Base-by-base conservation (phyloP, 2,113 vertebrate species). In the Pholis gunnellus region DNA sequence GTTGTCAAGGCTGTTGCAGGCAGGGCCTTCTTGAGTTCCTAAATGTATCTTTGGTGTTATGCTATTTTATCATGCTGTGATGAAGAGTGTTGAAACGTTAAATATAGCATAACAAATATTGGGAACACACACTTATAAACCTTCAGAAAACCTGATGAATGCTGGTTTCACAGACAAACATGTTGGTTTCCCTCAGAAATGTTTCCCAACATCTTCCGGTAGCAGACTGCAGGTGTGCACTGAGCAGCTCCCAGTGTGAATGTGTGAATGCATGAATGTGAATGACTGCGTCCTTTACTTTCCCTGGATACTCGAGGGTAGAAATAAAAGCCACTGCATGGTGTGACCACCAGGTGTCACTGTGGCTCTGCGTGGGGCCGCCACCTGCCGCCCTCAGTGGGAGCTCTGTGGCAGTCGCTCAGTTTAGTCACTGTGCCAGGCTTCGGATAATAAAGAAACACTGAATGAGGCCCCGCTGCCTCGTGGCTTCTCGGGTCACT, bases 281-380 rank as follows among this genome's bases (percentile, higher is more conserved):
- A 75, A 29, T 5, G 59, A 40, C n/a, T 18, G 34, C 1, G 6
- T 73, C 42, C 10, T 8, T 52, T 44, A 22, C 57, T 72, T 38
- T 74, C 75, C 67, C 75, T 5, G n/a, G 85, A 78, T 92, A 75
- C 82, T 75, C 18, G 34, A 52, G 50, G 60, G 54, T 83, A 72
- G 82, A 81, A 81, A 81, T 79, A 73, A 83, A 60, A 18, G 10
- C 0, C 52, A 48, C 9, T 2, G 22, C 1, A 0, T 0, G 0
- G 2, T 2, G 40, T 7, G 25, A 31, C 88, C 91, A 91, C 52
- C 65, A 27, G 91, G 86, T 63, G 91, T 63, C 89, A 81, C 75
- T 79, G 78, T 69, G 82, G 0, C 86, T 48, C 86, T 0, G 17
- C 8, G 72, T 3, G 2, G 4, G 5, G 61, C 56, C 6, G 0